Percentiles rank a stretch among this genome's conserved stretches.
These are phyloP conservation scores for Passer montanus DNA, from an alignment of 2,113 vertebrate genomes.

Conservation along the genomic window DNA sequence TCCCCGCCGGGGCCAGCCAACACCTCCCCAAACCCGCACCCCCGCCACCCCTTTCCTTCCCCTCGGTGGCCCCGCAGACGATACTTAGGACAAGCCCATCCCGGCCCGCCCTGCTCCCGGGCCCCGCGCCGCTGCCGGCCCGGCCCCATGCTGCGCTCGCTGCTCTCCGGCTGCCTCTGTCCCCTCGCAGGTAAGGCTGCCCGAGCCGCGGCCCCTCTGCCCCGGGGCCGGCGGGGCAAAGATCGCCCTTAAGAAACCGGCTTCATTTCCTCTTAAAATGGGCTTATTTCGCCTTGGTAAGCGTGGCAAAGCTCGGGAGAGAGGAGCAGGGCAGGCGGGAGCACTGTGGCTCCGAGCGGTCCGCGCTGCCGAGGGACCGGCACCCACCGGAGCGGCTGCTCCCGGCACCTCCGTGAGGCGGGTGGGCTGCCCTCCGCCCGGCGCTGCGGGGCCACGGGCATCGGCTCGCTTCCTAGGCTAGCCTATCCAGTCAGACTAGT, in stretches of 20 bases:
- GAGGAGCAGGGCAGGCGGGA: background rate
- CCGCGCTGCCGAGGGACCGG: background rate
- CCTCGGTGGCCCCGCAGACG: background rate
- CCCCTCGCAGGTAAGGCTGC: slow-evolving; percentile 40
- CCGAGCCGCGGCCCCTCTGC: rapidly evolving
- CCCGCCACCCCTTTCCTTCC: slow-evolving; percentile 9
- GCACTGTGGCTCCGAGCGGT: background rate
- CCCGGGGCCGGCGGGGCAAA: background rate
- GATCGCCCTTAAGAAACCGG: background rate
- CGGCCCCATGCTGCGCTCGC: slow-evolving; percentile 32
- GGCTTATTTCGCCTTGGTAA: background rate
- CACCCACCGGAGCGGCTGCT: background rate
- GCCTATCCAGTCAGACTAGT: too few relatives aligned
- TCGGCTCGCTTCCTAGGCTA: too few relatives aligned
- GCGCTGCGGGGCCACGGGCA: rapidly evolving
- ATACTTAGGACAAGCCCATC: background rate
- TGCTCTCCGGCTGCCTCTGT: slow-evolving; percentile 49
- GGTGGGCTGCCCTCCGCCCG: background rate
- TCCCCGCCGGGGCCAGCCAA: background rate
- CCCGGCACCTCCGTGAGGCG: rapidly evolving
- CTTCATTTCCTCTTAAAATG: background rate
- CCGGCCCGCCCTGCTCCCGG: background rate
- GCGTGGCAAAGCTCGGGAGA: background rate
- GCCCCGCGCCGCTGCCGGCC: background rate
- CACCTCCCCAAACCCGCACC: background rate